Conservation (phyloP, 2,888 invertebrate genomes). For the Tenthredo mesomela region DNA sequence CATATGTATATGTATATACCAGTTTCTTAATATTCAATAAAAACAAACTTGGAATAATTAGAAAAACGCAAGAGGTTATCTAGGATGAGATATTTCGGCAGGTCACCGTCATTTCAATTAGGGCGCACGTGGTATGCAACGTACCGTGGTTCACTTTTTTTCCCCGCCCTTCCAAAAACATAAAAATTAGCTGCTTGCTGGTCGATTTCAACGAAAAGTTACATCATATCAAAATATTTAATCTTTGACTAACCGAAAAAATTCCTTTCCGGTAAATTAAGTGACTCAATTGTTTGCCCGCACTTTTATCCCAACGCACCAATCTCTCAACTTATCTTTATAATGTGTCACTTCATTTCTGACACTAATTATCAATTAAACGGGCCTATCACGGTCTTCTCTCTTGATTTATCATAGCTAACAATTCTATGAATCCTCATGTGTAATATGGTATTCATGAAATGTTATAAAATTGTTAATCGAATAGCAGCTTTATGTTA, state of each 20-base stretch:
- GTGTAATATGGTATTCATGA: background rate
- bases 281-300: background rate
- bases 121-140: background rate
- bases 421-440: background rate
- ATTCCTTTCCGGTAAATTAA: no score
- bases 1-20: background rate
- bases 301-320: background rate
- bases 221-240: no score
- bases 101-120: slow-evolving; percentile 4
- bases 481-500: background rate
- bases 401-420: background rate
- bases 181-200: background rate
- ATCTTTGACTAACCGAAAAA: no score
- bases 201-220: no score
- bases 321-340: background rate
- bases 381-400: background rate
- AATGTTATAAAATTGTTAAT: background rate
- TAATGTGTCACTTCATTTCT: background rate
- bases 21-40: slow-evolving; percentile 28
- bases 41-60: slow-evolving; percentile 25
- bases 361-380: background rate
- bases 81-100: slow-evolving; percentile 27
- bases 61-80: slow-evolving; percentile 32
- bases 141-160: background rate
- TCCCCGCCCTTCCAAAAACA: background rate